phyloP scores from a whole-genome alignment of 2,888 invertebrate genomes.

The Crepidodera aurea region DNA sequence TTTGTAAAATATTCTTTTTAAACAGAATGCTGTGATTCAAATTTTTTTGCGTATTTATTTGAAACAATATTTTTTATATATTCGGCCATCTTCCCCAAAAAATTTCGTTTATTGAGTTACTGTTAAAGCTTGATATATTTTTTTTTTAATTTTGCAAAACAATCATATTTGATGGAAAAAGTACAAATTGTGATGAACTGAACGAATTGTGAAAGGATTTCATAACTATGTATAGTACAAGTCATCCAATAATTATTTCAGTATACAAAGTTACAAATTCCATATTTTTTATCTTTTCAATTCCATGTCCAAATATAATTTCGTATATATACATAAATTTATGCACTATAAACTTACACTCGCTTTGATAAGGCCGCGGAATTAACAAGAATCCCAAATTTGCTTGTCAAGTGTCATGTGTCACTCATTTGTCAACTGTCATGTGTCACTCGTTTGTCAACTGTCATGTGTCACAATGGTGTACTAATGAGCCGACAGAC shows the following conservation, averaged over 20 bases:
- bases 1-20: constrained; percentile 16
- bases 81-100: constrained; percentile 18
- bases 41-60: constrained; percentile 56
- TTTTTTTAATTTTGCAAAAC: constrained; percentile 28
- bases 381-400: too few species aligned
- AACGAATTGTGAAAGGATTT: constrained; percentile 45
- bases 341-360: too few species aligned
- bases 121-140: constrained; percentile 13
- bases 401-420: too few species aligned
- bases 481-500: too few species aligned
- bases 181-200: constrained; percentile 43
- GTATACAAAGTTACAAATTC: constrained; percentile 11
- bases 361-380: too few species aligned
- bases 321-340: too few species aligned
- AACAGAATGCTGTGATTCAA: constrained; percentile 56
- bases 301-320: too few species aligned
- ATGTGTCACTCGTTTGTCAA: too few species aligned
- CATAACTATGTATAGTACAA: constrained; percentile 42
- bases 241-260: constrained; percentile 37
- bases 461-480: too few species aligned
- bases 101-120: constrained; percentile 3
- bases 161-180: constrained; percentile 38
- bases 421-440: too few species aligned
- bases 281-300: too few species aligned
- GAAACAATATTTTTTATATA: constrained; percentile 49